Base-by-base conservation (phyloP, 2,888 invertebrate genomes). In the Chalcis sispes region DNA sequence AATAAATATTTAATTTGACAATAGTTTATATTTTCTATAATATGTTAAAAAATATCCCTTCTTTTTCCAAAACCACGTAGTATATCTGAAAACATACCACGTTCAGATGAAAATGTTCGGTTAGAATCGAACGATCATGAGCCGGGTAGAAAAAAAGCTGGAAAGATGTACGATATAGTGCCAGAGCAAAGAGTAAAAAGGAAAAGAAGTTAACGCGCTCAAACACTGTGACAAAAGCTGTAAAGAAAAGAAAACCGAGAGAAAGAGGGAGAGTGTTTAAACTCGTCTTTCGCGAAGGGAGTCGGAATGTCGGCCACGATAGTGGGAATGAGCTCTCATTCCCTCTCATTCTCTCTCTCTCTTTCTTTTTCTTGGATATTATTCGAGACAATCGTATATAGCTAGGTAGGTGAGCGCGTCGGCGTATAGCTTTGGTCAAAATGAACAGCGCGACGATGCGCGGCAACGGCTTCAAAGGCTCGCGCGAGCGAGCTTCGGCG, bases 381-480 rank as follows among this genome's bases (percentile, higher is more conserved):
- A 71, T 75, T 71, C 75, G 59, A 66, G 71, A 75, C 71, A 75
- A 75, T 70, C 75, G 75, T 52, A 36, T n/a, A n/a, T 36, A 40
- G 64, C 69, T 32, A 50, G 40, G n/a, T n/a, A n/a, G n/a, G n/a
- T n/a, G n/a, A n/a, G n/a, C n/a, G n/a, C n/a, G n/a, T n/a, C n/a
- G 42, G 23, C 59, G 13, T 46, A 32, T 29, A 29, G 27, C 48
- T 23, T 29, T 20, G n/a, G 27, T 46, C 74, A 15, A 69, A 74
- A 69, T 56, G 74, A 74, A 46, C 62, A 56, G 40, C n/a, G 2
- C 29, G 62, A 56, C 71, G 52, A 64, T 59, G 62, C 61, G 46
- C 32, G 27, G n/a, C 46, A 1, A 4, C 29, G 2, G 48, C 50
- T 56, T 42, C 42, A 20, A 64, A 54, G 71, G 56, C 58, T 42